Conservation (phyloP, 2,888 invertebrate genomes). For the Graphium colonna region DNA sequence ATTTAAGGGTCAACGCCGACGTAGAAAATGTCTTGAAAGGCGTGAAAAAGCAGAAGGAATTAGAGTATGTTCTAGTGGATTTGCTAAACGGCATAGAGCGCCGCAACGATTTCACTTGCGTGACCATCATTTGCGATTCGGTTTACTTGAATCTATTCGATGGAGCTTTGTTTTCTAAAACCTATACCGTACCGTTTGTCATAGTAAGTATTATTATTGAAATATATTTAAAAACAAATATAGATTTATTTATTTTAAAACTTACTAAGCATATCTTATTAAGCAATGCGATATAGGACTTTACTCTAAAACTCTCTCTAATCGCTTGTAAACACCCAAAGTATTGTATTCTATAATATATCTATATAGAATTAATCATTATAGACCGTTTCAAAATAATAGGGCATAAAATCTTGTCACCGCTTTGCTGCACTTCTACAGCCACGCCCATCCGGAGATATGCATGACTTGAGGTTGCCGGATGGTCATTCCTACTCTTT, state of each 20-base stretch:
- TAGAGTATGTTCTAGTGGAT: slow-evolving; percentile 54
- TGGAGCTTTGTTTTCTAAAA: slow-evolving; percentile 65
- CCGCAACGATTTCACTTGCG: slow-evolving; percentile 64
- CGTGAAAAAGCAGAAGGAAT: slow-evolving; percentile 44
- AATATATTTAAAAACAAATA: background rate
- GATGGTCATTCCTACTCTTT: too few species aligned
- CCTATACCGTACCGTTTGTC: slow-evolving; percentile 66
- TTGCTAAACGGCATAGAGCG: slow-evolving; percentile 44
- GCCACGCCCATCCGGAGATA: too few species aligned
- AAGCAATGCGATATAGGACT: too few species aligned
- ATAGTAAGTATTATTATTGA: slow-evolving; percentile 56
- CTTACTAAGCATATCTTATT: too few species aligned
- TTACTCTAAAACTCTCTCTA: too few species aligned
- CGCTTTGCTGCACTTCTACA: too few species aligned
- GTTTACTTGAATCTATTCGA: slow-evolving; percentile 76
- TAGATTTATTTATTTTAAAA: slow-evolving; percentile 2
- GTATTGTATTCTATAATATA: too few species aligned
- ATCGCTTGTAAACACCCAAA: too few species aligned
- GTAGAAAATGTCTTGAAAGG: slow-evolving; percentile 41
- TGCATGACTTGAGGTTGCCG: too few species aligned
- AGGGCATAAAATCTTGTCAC: too few species aligned
- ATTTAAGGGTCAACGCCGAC: slow-evolving; percentile 38
- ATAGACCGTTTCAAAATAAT: too few species aligned
- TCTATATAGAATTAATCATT: too few species aligned
- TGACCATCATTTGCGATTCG: slow-evolving; percentile 74